Conservation (phyloP, 2,888 invertebrate genomes). For the Vesta saturnalis region DNA sequence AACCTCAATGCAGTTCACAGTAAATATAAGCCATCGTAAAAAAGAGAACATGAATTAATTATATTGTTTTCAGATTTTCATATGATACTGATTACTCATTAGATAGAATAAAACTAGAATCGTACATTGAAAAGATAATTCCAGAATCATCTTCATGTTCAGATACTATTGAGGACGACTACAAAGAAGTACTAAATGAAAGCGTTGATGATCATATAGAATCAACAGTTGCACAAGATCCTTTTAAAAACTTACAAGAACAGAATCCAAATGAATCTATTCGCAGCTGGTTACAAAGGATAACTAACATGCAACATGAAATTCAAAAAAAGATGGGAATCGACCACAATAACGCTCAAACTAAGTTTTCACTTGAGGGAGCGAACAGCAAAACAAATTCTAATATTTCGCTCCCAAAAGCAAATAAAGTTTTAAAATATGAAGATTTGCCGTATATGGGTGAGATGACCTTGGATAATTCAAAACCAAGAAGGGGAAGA, state of each 20-base stretch:
- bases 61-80: slow-evolving; percentile 24
- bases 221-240: slow-evolving; percentile 41
- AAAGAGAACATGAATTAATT: neutral
- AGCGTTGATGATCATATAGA: slow-evolving; percentile 3
- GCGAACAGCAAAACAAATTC: slow-evolving; percentile 51
- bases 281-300: slow-evolving; percentile 78
- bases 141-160: slow-evolving; percentile 56
- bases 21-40: slow-evolving; percentile 24
- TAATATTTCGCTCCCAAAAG: slow-evolving; percentile 58
- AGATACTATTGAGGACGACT: slow-evolving; percentile 48
- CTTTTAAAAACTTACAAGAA: slow-evolving; percentile 58
- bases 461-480: slow-evolving; percentile 89
- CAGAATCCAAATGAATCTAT: slow-evolving; percentile 71
- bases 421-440: slow-evolving; percentile 72
- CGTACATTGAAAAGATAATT: slow-evolving; percentile 58
- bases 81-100: slow-evolving; percentile 30
- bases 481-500: slow-evolving; percentile 84
- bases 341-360: slow-evolving; percentile 27
- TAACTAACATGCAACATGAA: slow-evolving; percentile 77
- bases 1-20: slow-evolving; percentile 29
- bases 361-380: slow-evolving; percentile 32
- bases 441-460: slow-evolving; percentile 92
- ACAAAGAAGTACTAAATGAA: slow-evolving; percentile 13
- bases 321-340: slow-evolving; percentile 57
- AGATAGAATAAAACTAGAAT: slow-evolving; percentile 55